phyloP scores from a whole-genome alignment of 2,888 invertebrate species.

The Augochlorella aurata region DNA sequence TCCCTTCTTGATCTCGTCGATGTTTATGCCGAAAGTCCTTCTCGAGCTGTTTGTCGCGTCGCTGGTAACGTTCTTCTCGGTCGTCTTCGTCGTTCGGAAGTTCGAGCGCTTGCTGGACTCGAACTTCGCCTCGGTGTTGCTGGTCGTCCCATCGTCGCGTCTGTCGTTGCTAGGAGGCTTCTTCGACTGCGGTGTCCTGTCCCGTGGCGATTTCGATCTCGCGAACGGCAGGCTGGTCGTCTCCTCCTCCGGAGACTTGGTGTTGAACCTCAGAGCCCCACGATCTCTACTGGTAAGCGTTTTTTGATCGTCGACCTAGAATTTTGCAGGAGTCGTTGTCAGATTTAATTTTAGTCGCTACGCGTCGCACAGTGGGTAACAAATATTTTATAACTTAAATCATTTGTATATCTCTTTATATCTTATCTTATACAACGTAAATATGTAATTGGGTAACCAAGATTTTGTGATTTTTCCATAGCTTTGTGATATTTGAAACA shows the following conservation, averaged over 20 bases:
- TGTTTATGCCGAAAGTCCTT: conserved; percentile 7
- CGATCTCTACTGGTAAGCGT: conserved; percentile 64
- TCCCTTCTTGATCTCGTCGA: neutral
- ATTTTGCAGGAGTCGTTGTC: conserved; percentile 13
- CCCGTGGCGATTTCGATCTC: conserved; percentile 51
- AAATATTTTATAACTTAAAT: too few relatives aligned
- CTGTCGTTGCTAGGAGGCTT: conserved; percentile 34
- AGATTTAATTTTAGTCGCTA: neutral
- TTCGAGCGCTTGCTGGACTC: conserved; percentile 28
- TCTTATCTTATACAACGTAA: too few relatives aligned
- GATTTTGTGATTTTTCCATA: too few relatives aligned
- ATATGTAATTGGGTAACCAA: too few relatives aligned
- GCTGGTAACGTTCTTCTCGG: conserved; percentile 5
- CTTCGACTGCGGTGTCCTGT: conserved; percentile 35
- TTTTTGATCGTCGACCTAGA: conserved; percentile 72
- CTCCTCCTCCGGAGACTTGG: conserved; percentile 64
- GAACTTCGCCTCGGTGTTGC: conserved; percentile 21
- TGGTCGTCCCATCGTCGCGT: conserved; percentile 32
- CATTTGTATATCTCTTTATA: too few relatives aligned
- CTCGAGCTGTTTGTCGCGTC: conserved; percentile 19
- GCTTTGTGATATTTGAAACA: too few relatives aligned
- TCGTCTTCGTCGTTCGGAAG: conserved; percentile 16
- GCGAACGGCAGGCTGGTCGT: conserved; percentile 55
- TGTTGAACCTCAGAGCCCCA: conserved; percentile 70
- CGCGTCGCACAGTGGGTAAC: too few relatives aligned